phyloP scores from a whole-genome alignment of 2,113 vertebrate genomes.

The Columbina picui region DNA sequence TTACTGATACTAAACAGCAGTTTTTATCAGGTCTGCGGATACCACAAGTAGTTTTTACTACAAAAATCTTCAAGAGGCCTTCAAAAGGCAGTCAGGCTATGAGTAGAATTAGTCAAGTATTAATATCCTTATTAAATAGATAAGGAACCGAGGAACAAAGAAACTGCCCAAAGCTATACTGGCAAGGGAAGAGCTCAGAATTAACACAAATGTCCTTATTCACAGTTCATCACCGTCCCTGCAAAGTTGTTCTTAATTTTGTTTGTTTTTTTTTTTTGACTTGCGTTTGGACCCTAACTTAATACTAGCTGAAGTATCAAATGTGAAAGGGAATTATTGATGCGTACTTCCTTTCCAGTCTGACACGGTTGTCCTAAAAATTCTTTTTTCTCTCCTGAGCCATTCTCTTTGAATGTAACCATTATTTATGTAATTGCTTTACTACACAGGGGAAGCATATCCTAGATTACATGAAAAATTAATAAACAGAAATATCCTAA shows the following conservation, averaged over 20 bases:
- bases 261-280: neutral
- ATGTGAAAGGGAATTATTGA: slow-evolving; percentile 38
- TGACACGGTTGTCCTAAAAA: slow-evolving; percentile 24
- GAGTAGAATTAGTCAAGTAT: slow-evolving; percentile 8
- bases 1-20: neutral
- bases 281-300: slow-evolving; percentile 41
- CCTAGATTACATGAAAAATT: neutral
- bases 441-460: neutral
- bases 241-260: slow-evolving; percentile 41
- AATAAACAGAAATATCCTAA: neutral
- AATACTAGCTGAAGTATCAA: slow-evolving; percentile 52
- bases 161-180: slow-evolving; percentile 39
- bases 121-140: slow-evolving; percentile 59
- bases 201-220: slow-evolving; percentile 56
- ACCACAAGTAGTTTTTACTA: neutral
- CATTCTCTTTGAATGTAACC: slow-evolving; percentile 9
- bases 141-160: slow-evolving; percentile 31
- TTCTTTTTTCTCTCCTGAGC: neutral
- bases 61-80: neutral
- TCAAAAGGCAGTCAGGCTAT: neutral
- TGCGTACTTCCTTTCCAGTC: slow-evolving; percentile 8
- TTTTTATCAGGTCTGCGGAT: neutral
- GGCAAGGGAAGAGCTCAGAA: slow-evolving; percentile 28
- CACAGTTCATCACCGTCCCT: slow-evolving; percentile 23
- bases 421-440: slow-evolving; percentile 27